Conservation (phyloP, 2,797 vertebrate genomes). For the Clarias pachynema region DNA sequence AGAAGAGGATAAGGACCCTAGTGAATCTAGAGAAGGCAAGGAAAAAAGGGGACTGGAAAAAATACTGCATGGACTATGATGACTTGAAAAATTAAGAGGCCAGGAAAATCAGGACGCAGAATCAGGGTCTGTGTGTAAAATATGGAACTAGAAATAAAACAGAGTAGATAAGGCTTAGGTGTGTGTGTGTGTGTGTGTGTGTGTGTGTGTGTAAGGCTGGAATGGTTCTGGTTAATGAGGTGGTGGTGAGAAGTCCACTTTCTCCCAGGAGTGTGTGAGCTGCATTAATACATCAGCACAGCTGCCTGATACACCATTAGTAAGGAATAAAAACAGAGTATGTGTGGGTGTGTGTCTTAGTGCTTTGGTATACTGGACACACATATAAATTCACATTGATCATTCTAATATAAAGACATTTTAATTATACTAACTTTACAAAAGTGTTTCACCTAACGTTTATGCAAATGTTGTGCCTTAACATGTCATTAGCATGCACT, state of each 20-base stretch:
- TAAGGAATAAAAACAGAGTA: slow-evolving; percentile 54
- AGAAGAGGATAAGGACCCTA: background rate
- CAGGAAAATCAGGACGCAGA: background rate
- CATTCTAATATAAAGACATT: background rate
- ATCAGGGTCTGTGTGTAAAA: background rate
- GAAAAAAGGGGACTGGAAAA: background rate
- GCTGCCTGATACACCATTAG: slow-evolving; percentile 67
- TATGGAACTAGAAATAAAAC: background rate
- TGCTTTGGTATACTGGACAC: background rate
- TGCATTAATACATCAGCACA: slow-evolving; percentile 61
- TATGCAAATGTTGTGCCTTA: background rate
- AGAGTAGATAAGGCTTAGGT: background rate
- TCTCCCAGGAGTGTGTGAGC: slow-evolving; percentile 54
- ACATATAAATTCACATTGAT: background rate
- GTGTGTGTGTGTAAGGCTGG: background rate
- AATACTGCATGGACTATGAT: background rate
- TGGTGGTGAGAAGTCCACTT: slow-evolving; percentile 38
- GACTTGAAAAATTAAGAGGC: background rate
- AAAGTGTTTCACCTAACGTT: background rate
- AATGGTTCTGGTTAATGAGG: slow-evolving; percentile 53
- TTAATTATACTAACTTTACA: background rate
- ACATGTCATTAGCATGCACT: background rate
- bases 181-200: slow-evolving; percentile 7
- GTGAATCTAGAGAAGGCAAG: background rate
- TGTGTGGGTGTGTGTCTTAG: background rate